Evolutionary conservation across 2,797 vertebrate genomes (phyloP), one percentile per base, ranked within the genome.

Genomic region (Pseudochaenichthys georgianus): DNA sequence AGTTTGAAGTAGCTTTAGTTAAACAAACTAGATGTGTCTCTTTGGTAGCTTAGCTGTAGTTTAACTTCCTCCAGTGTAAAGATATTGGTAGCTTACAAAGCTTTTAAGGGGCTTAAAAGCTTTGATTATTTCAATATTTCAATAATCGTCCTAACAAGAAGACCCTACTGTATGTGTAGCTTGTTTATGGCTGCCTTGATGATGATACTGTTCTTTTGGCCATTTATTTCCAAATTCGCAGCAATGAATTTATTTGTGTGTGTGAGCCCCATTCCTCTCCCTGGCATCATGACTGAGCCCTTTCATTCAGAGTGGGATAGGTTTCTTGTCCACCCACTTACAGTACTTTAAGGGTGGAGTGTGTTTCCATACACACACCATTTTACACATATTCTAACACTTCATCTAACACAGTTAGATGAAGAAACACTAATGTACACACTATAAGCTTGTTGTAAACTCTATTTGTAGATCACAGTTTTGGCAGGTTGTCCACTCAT

Each of bases 281-380:
- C 17, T 23, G 58, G 73, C 54, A 46, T 88, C 73, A 87, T 87
- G 88, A 92, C 88, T 89, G 87, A 87, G 84, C 13, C 85, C 83
- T 83, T 91, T 91, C 88, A 91, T 92, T 90, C 83, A 77, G 81
- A 76, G 87, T 2, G 86, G 86, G 88, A 83, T 77, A 51, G 41
- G 67, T 78, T 90, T 92, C 89, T 88, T 90, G 84, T 85, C 31
- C 80, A 67, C 79, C 85, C 77, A 78, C 81, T 85, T 70, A 43
- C 75, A 81, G 70, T 70, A 48, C 53, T 83, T 76, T 9, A 73
- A 82, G 85, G 89, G 84, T 82, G 86, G 81, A 84, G 88, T 80
- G 68, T 77, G 19, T 68, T 54, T 74, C 34, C 61, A 61, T 15
- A 53, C 17, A 66, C 50, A 38, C 23, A 41, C 2, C 21, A 41